A percentile compares a stretch with the other conserved stretches of the same genome.
These are phyloP conservation scores for Thumatha senex DNA, from an alignment of 2,888 invertebrate species.

Conservation along the genomic window DNA sequence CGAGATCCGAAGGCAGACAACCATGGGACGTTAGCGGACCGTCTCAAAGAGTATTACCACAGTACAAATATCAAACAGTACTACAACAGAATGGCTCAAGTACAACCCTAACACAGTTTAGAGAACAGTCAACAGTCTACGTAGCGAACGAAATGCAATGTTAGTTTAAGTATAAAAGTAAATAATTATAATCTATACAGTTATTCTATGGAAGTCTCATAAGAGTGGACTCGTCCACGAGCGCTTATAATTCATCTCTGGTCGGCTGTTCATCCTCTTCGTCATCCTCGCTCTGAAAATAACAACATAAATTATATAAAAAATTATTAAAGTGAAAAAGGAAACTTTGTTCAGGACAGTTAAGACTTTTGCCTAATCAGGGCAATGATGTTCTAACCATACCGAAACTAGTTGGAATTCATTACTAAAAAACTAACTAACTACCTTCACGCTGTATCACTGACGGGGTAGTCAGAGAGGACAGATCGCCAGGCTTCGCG, in stretches of 20 bases:
- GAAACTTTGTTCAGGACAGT: neutral
- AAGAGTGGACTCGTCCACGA: slow-evolving; percentile 47
- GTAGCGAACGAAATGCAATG: slow-evolving; percentile 65
- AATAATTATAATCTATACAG: slow-evolving; percentile 74
- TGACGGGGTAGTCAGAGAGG: too few species aligned
- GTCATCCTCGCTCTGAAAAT: slow-evolving; percentile 81
- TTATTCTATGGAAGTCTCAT: slow-evolving; percentile 76
- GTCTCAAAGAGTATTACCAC: slow-evolving; percentile 47
- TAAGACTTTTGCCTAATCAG: too few species aligned
- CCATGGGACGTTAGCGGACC: slow-evolving; percentile 6
- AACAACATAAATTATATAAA: too few species aligned
- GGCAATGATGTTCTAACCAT: too few species aligned
- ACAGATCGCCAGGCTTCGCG: too few species aligned
- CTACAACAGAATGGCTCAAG: slow-evolving; percentile 28
- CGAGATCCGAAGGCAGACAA: slow-evolving; percentile 30
- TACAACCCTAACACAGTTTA: slow-evolving; percentile 58
- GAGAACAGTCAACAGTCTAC: slow-evolving; percentile 59
- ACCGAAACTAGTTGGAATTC: too few species aligned
- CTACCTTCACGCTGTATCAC: too few species aligned
- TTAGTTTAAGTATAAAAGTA: slow-evolving; percentile 64
- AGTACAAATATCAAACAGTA: slow-evolving; percentile 41
- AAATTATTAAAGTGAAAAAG: neutral
- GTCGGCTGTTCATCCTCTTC: slow-evolving; percentile 89
- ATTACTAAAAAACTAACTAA: too few species aligned
- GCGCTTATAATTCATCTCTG: slow-evolving; percentile 91